Percentiles rank a stretch among this genome's conserved stretches.
Conservation (phyloP, 2,113 vertebrate species). For the Crotalus helleri region DNA sequence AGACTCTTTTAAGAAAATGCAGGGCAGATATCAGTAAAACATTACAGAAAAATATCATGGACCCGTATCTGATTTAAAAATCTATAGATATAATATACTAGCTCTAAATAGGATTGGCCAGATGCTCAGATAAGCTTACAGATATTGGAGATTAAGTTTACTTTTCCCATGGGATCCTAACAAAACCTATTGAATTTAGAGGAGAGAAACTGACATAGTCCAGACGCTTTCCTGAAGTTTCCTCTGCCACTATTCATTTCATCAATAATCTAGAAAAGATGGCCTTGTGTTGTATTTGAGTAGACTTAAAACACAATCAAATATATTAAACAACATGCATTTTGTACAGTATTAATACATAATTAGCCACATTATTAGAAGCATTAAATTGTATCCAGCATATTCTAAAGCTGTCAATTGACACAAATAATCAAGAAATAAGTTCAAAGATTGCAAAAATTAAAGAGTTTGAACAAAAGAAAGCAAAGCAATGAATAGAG, state of each 20-base stretch:
- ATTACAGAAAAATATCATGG: neutral
- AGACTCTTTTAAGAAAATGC: neutral
- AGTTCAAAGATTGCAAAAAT: neutral
- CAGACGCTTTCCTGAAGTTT: neutral
- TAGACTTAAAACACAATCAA: neutral
- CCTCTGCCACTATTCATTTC: neutral
- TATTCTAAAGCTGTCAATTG: neutral
- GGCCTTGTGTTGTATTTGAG: neutral
- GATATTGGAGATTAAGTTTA: neutral
- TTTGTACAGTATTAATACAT: neutral
- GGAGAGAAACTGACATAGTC: neutral
- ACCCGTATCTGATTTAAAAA: neutral
- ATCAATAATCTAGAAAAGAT: neutral
- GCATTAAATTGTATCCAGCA: neutral
- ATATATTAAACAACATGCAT: neutral
- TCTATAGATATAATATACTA: neutral
- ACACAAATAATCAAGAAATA: neutral
- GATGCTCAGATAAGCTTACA: neutral
- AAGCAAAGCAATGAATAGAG: neutral
- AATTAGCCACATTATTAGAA: neutral
- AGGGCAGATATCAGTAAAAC: neutral
- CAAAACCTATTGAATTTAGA: neutral
- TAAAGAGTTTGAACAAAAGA: neutral
- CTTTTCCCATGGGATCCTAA: neutral
- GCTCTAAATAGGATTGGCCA: neutral